Conservation (phyloP, 2,888 invertebrate species). For the Nemoura dubitans region DNA sequence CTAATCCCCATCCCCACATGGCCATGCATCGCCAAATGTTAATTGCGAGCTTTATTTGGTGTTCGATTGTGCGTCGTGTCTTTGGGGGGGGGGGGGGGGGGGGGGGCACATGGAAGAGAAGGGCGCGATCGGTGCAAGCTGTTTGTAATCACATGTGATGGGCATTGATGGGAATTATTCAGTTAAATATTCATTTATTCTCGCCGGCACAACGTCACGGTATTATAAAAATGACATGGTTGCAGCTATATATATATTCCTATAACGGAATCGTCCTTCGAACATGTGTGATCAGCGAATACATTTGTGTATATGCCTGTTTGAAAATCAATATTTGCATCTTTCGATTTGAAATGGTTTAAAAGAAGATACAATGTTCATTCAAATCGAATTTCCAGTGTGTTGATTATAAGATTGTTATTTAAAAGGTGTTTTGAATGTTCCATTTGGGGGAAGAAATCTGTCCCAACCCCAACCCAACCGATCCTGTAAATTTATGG, state of each 20-base stretch:
- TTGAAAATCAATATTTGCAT: conserved; percentile 31
- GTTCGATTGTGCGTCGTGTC: conserved; percentile 25
- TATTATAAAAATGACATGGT: neutral
- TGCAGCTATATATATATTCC: neutral
- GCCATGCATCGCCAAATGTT: conserved; percentile 16
- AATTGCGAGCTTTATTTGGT: conserved; percentile 31
- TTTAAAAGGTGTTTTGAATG: conserved; percentile 21
- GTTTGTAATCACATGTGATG: neutral
- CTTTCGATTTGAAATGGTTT: conserved; percentile 19
- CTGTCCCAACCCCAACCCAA: neutral
- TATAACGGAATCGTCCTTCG: neutral
- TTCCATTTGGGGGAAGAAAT: neutral
- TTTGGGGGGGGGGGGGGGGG: neutral
- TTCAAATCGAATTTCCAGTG: conserved; percentile 7
- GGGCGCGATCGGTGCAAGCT: conserved; percentile 2
- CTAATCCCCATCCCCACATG: conserved; percentile 8
- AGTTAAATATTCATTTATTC: neutral
- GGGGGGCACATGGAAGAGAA: neutral
- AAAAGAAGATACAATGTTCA: neutral
- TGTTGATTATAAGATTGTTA: conserved; percentile 37
- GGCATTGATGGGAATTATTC: neutral
- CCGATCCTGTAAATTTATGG: neutral
- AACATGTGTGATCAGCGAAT: neutral
- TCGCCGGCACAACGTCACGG: neutral
- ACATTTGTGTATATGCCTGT: neutral